Evolutionary conservation across 2,888 invertebrate species (phyloP), one percentile per base, ranked within the genome.

Genomic region (Drosophila prostipennis): DNA sequence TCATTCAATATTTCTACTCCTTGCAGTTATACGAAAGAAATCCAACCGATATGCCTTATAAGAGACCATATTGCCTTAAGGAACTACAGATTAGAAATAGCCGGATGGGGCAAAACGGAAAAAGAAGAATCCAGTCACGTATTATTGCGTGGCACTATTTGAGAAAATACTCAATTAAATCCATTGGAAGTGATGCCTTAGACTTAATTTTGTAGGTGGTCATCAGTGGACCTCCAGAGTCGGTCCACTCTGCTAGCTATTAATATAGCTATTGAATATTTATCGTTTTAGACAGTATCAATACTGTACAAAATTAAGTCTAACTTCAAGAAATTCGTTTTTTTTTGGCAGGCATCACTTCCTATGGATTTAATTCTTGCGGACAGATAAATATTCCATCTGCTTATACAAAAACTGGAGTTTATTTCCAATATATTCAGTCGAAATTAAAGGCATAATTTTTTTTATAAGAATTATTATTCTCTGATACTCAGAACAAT

Each of bases 21-120:
- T 26, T 26, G 6, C 19, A 42, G 42, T 1, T 36, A 52, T 19
- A 10, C 52, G 1, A 5, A 2, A 0, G 5, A 3, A 2, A 42
- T 59, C 16, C 3, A 1, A 8, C 58, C 58, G 14, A 59, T 59
- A 34, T 59, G 42, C 13, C 1, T 59, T 6, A 8, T 6, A 7
- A n/a, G 1, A 7, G 43, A n/a, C 1, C 13, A 8, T 3, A 10
- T 16, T 4, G 8, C 1, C n/a, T 16, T 16, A 8, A 36, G 10
- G 1, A 13, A 36, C 6, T 16, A n/a, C 2, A 1, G 0, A 0
- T 42, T 42, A 11, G 2, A 19, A 13, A 23, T 19, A 1, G 42
- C 42, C 2, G 42, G 42, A 3, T 42, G 42, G 42, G 42, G 42
- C 1, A 0, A 6, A 6, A 42, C 1, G 13, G 19, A 13, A 13